Evolutionary conservation across 2,113 vertebrate genomes (phyloP).

Genomic region (Plectropomus leopardus): DNA sequence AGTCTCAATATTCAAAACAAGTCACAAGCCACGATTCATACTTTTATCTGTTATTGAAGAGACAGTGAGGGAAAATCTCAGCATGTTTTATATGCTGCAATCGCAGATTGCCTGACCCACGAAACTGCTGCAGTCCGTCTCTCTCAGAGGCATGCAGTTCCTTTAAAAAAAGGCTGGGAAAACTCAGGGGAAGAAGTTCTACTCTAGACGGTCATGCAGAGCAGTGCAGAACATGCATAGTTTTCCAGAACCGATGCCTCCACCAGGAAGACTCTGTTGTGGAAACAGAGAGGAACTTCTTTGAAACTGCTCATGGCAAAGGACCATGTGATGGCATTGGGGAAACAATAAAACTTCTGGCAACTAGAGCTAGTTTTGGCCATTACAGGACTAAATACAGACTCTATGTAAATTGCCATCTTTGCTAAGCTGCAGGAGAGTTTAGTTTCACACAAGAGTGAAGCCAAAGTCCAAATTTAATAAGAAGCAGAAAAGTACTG

Average conservation of each 20-base stretch:
- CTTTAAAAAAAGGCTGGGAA: not conserved
- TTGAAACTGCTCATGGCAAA: not conserved
- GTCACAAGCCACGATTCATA: too few relatives aligned
- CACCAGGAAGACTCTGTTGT: not conserved
- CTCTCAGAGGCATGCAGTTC: not conserved
- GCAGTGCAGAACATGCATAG: not conserved
- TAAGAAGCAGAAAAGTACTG: too few relatives aligned
- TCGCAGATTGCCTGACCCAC: not conserved
- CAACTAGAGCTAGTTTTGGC: not conserved
- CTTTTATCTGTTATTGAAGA: not conserved
- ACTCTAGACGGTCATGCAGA: not conserved
- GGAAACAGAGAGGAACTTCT: not conserved
- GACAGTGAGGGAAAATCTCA: not conserved
- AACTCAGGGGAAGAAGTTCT: not conserved
- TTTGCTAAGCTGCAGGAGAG: too few relatives aligned
- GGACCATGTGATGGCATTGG: not conserved
- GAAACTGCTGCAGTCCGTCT: not conserved
- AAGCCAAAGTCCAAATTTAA: too few relatives aligned
- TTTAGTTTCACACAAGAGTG: too few relatives aligned
- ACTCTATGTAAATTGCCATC: not conserved
- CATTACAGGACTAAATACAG: not conserved
- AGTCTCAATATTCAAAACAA: not conserved
- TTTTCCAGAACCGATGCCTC: not conserved
- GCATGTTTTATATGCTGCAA: not conserved
- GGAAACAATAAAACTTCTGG: not conserved